Evolutionary conservation across 2,888 invertebrate genomes (phyloP).

Genomic region (Pollenia griseotomentosa): DNA sequence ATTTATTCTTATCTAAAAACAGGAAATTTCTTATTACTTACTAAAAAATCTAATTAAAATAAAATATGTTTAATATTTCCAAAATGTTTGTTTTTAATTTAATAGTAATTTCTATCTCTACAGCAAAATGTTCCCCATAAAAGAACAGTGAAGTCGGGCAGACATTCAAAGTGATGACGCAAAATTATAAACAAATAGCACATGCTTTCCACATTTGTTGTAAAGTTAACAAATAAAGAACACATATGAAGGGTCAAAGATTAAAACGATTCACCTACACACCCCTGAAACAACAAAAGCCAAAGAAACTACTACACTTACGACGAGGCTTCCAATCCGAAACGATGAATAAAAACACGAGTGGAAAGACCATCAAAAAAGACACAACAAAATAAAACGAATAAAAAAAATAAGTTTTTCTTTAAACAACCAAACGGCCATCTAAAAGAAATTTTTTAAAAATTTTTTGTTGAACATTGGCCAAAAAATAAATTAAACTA

Average conservation of each 20-base stretch:
- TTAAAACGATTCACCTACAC: constrained; percentile 19
- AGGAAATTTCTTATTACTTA: no score
- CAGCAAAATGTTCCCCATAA: constrained; percentile 2
- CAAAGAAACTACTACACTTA: constrained; percentile 15
- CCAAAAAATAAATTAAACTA: constrained; percentile 70
- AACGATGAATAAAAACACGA: constrained; percentile 13
- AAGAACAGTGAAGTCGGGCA: background rate
- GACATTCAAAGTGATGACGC: background rate
- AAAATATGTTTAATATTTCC: no score
- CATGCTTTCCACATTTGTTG: background rate
- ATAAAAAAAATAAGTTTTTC: background rate
- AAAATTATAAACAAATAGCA: constrained; percentile 1
- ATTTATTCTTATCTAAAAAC: no score
- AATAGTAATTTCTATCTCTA: constrained; percentile 7
- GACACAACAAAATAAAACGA: constrained; percentile 34
- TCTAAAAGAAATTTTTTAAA: constrained; percentile 11
- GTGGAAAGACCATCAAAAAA: constrained; percentile 11
- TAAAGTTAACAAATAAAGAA: background rate
- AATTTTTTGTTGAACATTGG: constrained; percentile 54
- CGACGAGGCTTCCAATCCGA: constrained; percentile 30
- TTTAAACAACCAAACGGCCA: constrained; percentile 21
- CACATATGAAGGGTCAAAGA: constrained; percentile 19
- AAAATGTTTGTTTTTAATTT: background rate
- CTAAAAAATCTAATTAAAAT: no score
- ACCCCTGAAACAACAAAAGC: constrained; percentile 4